These are phyloP conservation scores for Apocrypta bakeri DNA, from an alignment of 1,140 invertebrate genomes.

Conservation along the genomic window DNA sequence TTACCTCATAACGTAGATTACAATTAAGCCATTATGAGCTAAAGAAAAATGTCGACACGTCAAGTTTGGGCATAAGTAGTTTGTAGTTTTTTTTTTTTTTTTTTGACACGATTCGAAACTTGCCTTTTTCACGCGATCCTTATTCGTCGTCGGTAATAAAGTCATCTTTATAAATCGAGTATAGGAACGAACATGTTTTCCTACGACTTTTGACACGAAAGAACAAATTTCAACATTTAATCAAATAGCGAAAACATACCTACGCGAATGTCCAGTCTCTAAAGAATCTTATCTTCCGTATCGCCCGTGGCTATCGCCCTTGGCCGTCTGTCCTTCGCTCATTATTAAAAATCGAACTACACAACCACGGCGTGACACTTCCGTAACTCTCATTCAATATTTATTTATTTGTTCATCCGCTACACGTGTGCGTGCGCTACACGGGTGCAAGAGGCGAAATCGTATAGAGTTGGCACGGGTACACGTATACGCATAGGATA, in stretches of 20 bases:
- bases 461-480: not conserved
- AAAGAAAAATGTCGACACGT: not conserved
- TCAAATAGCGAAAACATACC: too few species aligned
- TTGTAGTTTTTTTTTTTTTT: not conserved
- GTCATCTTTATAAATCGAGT: not conserved
- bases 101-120: not conserved
- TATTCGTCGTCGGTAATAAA: not conserved
- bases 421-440: not conserved
- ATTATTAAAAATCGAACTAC: conserved; percentile 17
- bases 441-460: conserved; percentile 4
- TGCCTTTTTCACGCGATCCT: too few species aligned
- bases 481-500: not conserved
- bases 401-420: conserved; percentile 52
- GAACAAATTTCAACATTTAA: too few species aligned
- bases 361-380: conserved; percentile 44
- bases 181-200: not conserved
- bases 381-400: conserved; percentile 35
- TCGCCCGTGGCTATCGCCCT: too few species aligned
- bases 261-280: too few species aligned
- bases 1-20: too few species aligned
- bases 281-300: too few species aligned
- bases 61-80: too few species aligned
- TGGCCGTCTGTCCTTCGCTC: too few species aligned
- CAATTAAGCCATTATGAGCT: not conserved
- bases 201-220: too few species aligned